Conservation (phyloP, 2,113 vertebrate species). For the Xyrauchen texanus region DNA sequence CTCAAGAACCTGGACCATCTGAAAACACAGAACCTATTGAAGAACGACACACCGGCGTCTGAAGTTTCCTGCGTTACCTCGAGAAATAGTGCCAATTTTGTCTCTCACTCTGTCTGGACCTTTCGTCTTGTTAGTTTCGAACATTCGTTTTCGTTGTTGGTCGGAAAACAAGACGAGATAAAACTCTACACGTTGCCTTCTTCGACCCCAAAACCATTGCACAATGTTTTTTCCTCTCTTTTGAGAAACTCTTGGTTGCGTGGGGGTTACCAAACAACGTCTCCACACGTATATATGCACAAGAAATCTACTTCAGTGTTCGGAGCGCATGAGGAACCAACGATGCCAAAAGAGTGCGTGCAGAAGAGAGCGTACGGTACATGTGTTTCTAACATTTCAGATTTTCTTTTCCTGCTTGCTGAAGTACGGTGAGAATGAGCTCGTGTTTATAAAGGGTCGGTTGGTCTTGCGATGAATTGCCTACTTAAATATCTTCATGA, state of each 20-base stretch:
- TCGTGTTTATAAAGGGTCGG: constrained; percentile 56
- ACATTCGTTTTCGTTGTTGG: constrained; percentile 47
- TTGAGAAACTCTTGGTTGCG: constrained; percentile 69
- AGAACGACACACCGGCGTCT: constrained; percentile 38
- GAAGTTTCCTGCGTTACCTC: constrained; percentile 51
- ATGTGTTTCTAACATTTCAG: constrained; percentile 61
- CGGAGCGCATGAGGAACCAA: constrained; percentile 72
- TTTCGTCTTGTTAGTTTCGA: constrained; percentile 40
- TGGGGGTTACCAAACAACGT: constrained; percentile 67
- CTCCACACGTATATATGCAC: constrained; percentile 70
- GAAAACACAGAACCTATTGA: constrained; percentile 21
- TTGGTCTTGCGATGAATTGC: constrained; percentile 66
- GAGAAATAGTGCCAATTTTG: constrained; percentile 54
- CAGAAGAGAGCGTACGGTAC: constrained; percentile 55
- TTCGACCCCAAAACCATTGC: constrained; percentile 74
- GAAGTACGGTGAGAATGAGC: constrained; percentile 53
- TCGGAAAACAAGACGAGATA: constrained; percentile 4
- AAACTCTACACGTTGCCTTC: constrained; percentile 71
- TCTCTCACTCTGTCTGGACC: neutral
- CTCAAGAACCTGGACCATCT: neutral
- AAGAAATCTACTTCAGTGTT: constrained; percentile 66
- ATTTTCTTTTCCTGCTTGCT: constrained; percentile 66
- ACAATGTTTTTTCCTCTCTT: constrained; percentile 67
- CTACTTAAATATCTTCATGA: constrained; percentile 69
- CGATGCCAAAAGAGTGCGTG: constrained; percentile 73